Percentiles rank a stretch among this genome's conserved stretches.
Conservation (phyloP, 2,888 invertebrate species). For the Cheilosia vulpina region DNA sequence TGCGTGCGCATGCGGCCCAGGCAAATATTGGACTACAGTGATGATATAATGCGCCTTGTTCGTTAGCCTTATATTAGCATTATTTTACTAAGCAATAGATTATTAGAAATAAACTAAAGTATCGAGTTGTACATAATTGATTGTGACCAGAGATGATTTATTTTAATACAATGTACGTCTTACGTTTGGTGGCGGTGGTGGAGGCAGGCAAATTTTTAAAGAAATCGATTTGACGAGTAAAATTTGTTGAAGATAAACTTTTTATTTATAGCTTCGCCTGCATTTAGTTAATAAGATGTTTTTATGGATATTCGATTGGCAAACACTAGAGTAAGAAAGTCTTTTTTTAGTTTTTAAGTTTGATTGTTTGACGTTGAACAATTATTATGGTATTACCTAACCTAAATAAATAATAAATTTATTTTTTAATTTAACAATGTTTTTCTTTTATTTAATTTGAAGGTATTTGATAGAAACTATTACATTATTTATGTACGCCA, state of each 20-base stretch:
- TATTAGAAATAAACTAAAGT: constrained; percentile 2
- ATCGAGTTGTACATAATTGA: constrained; percentile 44
- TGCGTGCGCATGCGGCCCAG: background rate
- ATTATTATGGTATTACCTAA: constrained; percentile 35
- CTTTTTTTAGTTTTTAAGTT: constrained; percentile 51
- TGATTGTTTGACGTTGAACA: constrained; percentile 34
- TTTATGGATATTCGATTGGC: constrained; percentile 18
- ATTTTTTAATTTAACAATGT: constrained; percentile 52
- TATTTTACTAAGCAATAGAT: constrained; percentile 23
- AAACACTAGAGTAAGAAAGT: constrained; percentile 47
- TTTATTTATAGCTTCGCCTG: constrained; percentile 32
- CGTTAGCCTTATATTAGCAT: constrained; percentile 42
- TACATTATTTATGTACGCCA: too few relatives aligned
- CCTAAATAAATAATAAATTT: constrained; percentile 41
- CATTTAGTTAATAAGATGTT: constrained; percentile 52
- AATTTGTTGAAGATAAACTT: constrained; percentile 1
- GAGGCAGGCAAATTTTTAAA: background rate
- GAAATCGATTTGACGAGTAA: background rate
- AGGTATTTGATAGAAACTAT: too few relatives aligned
- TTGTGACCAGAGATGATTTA: constrained; percentile 18
- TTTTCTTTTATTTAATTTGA: background rate
- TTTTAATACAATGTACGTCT: background rate
- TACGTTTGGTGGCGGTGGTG: background rate
- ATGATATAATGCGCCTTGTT: constrained; percentile 57
- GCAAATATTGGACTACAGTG: constrained; percentile 34